These are phyloP conservation scores for Metallyticus violacea DNA, from an alignment of 2,888 invertebrate genomes.

Conservation along the genomic window DNA sequence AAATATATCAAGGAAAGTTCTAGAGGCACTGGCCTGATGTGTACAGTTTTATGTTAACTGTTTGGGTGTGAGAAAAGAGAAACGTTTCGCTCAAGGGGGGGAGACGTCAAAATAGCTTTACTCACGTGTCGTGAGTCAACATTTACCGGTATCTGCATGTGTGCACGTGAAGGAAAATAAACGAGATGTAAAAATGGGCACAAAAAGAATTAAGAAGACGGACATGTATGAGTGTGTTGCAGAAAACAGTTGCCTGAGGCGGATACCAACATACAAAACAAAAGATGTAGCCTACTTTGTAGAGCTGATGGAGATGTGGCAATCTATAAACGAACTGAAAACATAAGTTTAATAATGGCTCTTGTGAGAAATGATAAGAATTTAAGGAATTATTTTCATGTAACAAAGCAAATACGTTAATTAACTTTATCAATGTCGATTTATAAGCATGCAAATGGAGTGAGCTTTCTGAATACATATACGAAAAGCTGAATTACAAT, in stretches of 20 bases:
- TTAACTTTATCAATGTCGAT: too few species aligned
- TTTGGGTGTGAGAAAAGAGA: not conserved
- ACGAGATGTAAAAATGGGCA: not conserved
- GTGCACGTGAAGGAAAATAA: not conserved
- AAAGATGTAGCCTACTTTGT: not conserved
- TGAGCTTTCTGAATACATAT: too few species aligned
- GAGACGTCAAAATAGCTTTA: not conserved
- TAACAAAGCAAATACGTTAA: too few species aligned
- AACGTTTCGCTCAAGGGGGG: not conserved
- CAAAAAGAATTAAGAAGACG: not conserved
- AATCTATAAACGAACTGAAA: too few species aligned
- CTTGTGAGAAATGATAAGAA: too few species aligned
- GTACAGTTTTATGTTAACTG: not conserved
- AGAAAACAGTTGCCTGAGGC: not conserved
- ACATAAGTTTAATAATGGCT: too few species aligned
- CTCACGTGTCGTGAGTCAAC: not conserved
- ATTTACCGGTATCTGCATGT: not conserved
- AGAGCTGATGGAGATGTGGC: too few species aligned
- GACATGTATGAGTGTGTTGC: not conserved
- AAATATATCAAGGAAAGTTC: too few species aligned
- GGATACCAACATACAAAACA: not conserved
- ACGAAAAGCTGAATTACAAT: too few species aligned
- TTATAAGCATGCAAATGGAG: too few species aligned
- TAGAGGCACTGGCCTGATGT: not conserved
- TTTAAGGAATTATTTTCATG: too few species aligned